A percentile compares a stretch with the other conserved stretches of the same genome.
These are phyloP conservation scores for Artibeus lituratus DNA, from an alignment of 2,797 vertebrate species.

Conservation along the genomic window DNA sequence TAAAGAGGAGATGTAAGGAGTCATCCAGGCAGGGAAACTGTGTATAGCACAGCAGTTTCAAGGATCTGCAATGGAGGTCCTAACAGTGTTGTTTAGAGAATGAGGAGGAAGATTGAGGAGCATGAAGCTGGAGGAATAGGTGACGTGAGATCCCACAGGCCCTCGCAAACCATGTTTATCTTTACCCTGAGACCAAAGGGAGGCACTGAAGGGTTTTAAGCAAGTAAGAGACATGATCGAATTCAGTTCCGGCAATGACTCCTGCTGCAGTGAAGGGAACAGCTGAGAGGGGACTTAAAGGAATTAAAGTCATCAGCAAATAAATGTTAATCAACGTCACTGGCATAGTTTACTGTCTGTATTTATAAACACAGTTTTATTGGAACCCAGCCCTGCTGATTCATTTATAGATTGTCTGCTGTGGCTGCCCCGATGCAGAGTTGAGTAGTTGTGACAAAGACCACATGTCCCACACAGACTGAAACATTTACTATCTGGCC, in stretches of 20 bases:
- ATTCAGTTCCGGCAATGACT: neutral
- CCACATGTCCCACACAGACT: neutral
- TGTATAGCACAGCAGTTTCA: neutral
- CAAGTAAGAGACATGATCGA: neutral
- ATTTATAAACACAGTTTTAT: neutral
- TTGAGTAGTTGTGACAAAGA: neutral
- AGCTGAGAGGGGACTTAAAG: neutral
- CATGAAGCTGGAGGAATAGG: neutral
- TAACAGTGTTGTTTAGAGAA: neutral
- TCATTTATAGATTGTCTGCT: neutral
- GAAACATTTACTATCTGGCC: neutral
- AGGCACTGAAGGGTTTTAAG: neutral
- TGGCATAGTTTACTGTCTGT: neutral
- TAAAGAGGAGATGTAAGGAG: neutral
- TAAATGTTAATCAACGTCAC: neutral
- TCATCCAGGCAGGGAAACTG: neutral
- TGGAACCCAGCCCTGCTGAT: neutral
- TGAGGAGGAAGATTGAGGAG: neutral
- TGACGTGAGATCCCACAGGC: neutral
- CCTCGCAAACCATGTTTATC: neutral
- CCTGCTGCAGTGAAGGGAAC: neutral
- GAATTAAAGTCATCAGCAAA: neutral
- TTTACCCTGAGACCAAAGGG: neutral
- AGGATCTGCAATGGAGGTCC: neutral
- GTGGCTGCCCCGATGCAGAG: neutral